These are phyloP conservation scores for Dendropsophus ebraccatus DNA, from an alignment of 2,113 vertebrate species.

Conservation along the genomic window DNA sequence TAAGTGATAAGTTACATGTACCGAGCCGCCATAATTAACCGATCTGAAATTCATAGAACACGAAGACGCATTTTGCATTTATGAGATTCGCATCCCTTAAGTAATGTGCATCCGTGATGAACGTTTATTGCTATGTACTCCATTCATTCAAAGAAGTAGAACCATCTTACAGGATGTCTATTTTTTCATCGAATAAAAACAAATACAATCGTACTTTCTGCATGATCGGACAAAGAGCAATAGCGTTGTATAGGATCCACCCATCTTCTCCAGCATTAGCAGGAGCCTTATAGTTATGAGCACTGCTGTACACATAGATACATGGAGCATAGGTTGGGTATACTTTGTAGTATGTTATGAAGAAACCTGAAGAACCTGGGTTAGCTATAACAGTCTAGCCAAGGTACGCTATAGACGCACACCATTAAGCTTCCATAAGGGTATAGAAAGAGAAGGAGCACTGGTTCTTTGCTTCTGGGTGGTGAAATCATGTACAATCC, in stretches of 20 bases:
- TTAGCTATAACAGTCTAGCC: too few species aligned
- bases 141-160: not conserved
- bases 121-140: not conserved
- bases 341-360: too few species aligned
- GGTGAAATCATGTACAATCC: too few species aligned
- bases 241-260: too few species aligned
- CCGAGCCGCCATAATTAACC: slow-evolving; percentile 9
- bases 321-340: too few species aligned
- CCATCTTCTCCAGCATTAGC: too few species aligned
- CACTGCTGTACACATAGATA: not conserved
- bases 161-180: not conserved
- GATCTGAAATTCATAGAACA: slow-evolving; percentile 26
- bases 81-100: not conserved
- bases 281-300: too few species aligned
- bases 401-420: too few species aligned
- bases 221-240: not conserved
- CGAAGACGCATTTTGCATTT: not conserved
- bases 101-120: not conserved
- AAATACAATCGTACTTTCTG: not conserved
- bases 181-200: not conserved
- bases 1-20: slow-evolving; percentile 46
- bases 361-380: too few species aligned
- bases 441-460: too few species aligned
- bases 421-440: too few species aligned
- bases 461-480: too few species aligned